Evolutionary conservation across 1,140 invertebrate species (phyloP), one percentile per base, ranked within the genome.

Genomic region (Doryteuthis pealeii): DNA sequence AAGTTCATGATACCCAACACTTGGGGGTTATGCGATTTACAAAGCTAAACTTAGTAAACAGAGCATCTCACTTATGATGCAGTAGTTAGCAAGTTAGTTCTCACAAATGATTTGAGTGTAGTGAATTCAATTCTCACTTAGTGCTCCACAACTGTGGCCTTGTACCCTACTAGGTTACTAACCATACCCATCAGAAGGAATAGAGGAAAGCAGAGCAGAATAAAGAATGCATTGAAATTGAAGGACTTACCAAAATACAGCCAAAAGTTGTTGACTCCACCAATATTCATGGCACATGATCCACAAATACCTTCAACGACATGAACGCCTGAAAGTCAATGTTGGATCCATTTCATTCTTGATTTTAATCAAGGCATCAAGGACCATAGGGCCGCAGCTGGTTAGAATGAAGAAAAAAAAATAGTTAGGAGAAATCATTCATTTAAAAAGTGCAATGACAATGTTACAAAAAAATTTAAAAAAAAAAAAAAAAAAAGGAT

Each of bases 261-360:
- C 97, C 35, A 99, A 89, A 1, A 96, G n/a, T n/a, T 99, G 88
- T 99, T 99, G 31, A 92, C 90, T 70, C 98, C 98, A 79, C 93
- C 94, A 87, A 99, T 99, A 88, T 99, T 99, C 97, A 99, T 99
- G 49, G 97, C 93, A 89, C 98, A 99, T 22, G 97, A 99, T 18
- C 98, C 98, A 89, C 98, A 99, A 81, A 99, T 99, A 40, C 96
- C 90, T 89, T 99, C 96, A 72, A n/a, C 97, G 92, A 82, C 97
- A 99, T 6, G 96, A 98, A 72, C 96, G 91, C 72, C 97, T 91
- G 86, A 99, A 99, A 26, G 98, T 98, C 76, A 99, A 90, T 1
- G 97, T 97, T 2, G 97, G 95, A 88, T 99, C 98, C 4, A 97
- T 90, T 88, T 98, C 96, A 90, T 98, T 98, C 89, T 99, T 99